Base-by-base conservation (phyloP, 2,797 vertebrate species). In the Oreochromis grahami region DNA sequence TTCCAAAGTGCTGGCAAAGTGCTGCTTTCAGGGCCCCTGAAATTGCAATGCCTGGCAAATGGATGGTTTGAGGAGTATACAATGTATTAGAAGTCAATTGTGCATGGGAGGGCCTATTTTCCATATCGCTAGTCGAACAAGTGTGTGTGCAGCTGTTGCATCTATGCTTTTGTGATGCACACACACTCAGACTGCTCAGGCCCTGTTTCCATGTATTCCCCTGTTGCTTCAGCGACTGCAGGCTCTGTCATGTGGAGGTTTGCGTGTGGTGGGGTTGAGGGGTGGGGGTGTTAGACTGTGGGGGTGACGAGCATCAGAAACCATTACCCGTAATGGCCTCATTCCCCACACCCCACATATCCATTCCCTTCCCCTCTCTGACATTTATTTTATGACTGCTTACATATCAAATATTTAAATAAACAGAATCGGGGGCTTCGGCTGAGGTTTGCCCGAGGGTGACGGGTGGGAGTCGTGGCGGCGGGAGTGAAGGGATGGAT, bases 401-500 rank as follows among this genome's bases (percentile, higher is more conserved):
- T 96, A 94, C 95, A 95, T 96, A 96, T 96, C 94, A 95, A 96
- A 96, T 96, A 96, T 96, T 96, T 96, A 96, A 96, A 96, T 96
- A 96, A 96, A 96, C 95, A 93, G 91, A 94, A 93, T 91, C 65
- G 78, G 86, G 88, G 91, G 87, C 78, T 86, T 89, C 41, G 77
- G 90, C 83, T 87, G 92, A 92, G 90, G 91, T 93, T 92, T 88
- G 90, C 92, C 91, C 36, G 50, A 8, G 88, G 89, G 90, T 87
- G 82, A 85, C 56, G 68, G 85, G 82, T 77, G 85, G 79, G 85
- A 65, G 91, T 68, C 72, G 86, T 60, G 74, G 81, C 19, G 21
- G 77, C 19, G 80, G 82, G 84, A 79, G 84, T 53, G 85, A 85
- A 55, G 79, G 89, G 84, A 83, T 84, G 86, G 90, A 93, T 92